These are phyloP conservation scores for Ricordea florida DNA, from an alignment of 92 coral and sea anemone genomes.

Conservation along the genomic window DNA sequence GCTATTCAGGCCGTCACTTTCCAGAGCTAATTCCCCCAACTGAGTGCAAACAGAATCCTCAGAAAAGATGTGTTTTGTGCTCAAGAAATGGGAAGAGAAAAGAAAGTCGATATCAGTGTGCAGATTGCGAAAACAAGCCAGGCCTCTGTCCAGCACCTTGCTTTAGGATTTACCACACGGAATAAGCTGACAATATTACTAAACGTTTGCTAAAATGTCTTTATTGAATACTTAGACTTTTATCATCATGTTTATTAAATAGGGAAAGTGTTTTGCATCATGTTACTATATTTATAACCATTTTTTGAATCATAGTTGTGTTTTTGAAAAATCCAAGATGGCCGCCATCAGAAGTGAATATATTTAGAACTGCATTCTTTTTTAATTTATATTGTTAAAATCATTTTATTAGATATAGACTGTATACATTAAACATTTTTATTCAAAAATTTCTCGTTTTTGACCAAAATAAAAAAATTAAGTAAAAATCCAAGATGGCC, in stretches of 20 bases:
- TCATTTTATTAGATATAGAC: background rate
- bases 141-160: slow-evolving; percentile 30
- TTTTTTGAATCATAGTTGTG: too few relatives aligned
- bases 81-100: background rate
- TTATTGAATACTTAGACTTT: too few relatives aligned
- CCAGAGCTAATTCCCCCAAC: slow-evolving; percentile 48
- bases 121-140: background rate
- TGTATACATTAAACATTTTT: background rate
- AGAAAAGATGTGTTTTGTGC: slow-evolving; percentile 24
- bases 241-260: too few relatives aligned
- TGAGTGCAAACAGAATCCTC: slow-evolving; percentile 4
- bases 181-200: background rate
- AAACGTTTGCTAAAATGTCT: too few relatives aligned
- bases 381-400: background rate
- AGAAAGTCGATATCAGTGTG: slow-evolving; percentile 28
- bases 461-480: background rate
- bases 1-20: slow-evolving; percentile 37
- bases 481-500: background rate
- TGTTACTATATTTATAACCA: too few relatives aligned
- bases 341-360: background rate
- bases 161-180: slow-evolving; percentile 12
- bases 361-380: background rate
- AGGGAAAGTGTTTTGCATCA: too few relatives aligned
- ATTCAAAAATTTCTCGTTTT: background rate
- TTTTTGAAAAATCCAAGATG: too few relatives aligned